Evolutionary conservation across 2,888 invertebrate species (phyloP), one percentile per base, ranked within the genome.

Genomic region (Habrosyne pyritoides): DNA sequence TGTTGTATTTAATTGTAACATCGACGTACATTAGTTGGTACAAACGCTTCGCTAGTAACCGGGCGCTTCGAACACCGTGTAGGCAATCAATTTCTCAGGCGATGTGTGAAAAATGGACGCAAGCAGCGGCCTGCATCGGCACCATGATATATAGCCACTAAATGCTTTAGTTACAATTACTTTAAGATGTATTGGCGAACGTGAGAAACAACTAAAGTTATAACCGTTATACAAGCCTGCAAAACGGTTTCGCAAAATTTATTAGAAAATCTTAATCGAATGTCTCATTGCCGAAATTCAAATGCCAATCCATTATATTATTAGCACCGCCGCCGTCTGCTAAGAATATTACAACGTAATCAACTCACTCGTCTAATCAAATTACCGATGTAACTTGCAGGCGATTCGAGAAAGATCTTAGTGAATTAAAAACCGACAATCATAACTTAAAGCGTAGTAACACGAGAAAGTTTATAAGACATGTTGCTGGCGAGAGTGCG

Each of bases 91-190:
- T 86, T 87, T 83, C 69, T 67, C 69, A 73, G 70, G 2, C 81
- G 74, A 80, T 82, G 76, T 79, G 77, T 83, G 83, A 84, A 83
- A 84, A 85, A 86, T 84, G 79, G 75, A 75, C 62, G 78, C 73
- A 60, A 70, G 60, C 69, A 64, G 67, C 69, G 68, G 59, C 63
- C 71, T 69, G 75, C 78, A 71, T 69, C 73, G 66, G 71, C 69
- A 69, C 64, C 70, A 66, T 82, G 81, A 84, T 83, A 73, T 82
- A 86, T 80, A 69, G 76, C 77, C 71, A 72, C 77, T 76, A 75
- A 81, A 75, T 77, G 76, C 69, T 77, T 73, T 81, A 79, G 78
- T 81, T 81, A 80, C 79, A 80, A 83, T 82, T 80, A 77, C 75
- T 78, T 74, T 69, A 70, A 79, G 71, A 76, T 71, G 73, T 79